Percentiles rank a stretch among this genome's conserved stretches.
phyloP scores from a whole-genome alignment of 1,140 invertebrate species.

The Contarinia nasturtii region DNA sequence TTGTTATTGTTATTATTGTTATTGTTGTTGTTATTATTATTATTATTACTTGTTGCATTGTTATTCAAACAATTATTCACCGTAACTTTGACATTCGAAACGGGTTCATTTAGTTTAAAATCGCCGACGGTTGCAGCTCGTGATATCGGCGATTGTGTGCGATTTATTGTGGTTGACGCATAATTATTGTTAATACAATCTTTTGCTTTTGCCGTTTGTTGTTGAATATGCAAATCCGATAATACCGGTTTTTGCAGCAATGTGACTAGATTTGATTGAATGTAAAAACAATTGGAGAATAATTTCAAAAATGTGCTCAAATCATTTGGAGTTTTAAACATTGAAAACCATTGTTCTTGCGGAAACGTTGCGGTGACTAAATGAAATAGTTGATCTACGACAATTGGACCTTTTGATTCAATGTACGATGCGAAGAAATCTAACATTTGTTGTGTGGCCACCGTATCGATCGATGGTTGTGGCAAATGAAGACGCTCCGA shows the following conservation, averaged over 20 bases:
- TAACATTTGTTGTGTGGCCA: constrained; percentile 51
- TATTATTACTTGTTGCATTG: constrained; percentile 6
- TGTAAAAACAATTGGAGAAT: constrained; percentile 75
- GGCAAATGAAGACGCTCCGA: constrained; percentile 39
- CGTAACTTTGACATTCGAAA: constrained; percentile 13
- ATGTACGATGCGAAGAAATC: constrained; percentile 62
- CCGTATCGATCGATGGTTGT: constrained; percentile 60
- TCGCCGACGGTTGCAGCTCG: constrained; percentile 12
- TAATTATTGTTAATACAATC: constrained; percentile 20
- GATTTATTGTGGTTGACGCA: constrained; percentile 4
- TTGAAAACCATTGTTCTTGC: constrained; percentile 53
- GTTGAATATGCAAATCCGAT: constrained; percentile 29
- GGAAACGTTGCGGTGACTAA: constrained; percentile 58
- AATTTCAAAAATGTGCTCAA: constrained; percentile 73
- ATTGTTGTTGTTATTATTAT: too few species aligned
- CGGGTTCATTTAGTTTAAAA: constrained; percentile 22
- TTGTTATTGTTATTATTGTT: constrained; percentile 8
- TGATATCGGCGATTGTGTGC: constrained; percentile 13
- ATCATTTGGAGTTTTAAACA: constrained; percentile 74
- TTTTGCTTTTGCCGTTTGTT: constrained; percentile 19
- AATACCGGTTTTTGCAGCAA: constrained; percentile 50
- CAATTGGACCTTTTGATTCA: constrained; percentile 44
- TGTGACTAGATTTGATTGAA: constrained; percentile 74
- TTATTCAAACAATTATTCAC: too few species aligned
- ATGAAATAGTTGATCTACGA: constrained; percentile 71